A percentile compares a stretch with the other conserved stretches of the same genome.
Conservation (phyloP, 2,113 vertebrate species). For the Lophura nycthemera region DNA sequence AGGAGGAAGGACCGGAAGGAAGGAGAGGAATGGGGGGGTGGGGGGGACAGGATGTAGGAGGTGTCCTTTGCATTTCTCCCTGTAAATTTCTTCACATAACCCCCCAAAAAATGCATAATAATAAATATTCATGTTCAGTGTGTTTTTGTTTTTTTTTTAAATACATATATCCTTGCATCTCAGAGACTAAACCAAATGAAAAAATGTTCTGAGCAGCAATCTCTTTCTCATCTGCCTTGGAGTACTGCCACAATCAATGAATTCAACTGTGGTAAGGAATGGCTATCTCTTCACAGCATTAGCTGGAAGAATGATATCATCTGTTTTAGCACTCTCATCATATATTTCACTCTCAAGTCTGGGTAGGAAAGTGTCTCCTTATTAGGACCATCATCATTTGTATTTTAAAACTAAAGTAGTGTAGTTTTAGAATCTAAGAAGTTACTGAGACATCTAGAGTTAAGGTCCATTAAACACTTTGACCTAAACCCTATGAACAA, state of each 20-base stretch:
- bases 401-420: slow-evolving; percentile 57
- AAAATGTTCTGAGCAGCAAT: not conserved
- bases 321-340: slow-evolving; percentile 28
- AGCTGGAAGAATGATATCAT: not conserved
- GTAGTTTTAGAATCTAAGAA: slow-evolving; percentile 58
- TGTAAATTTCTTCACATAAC: not conserved
- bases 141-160: not conserved
- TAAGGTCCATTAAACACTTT: slow-evolving; percentile 73
- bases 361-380: slow-evolving; percentile 9
- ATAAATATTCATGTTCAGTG: not conserved
- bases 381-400: slow-evolving; percentile 57
- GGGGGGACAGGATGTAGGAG: not conserved
- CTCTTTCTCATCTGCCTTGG: not conserved
- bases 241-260: not conserved
- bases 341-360: slow-evolving; percentile 17
- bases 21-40: too few relatives aligned
- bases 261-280: not conserved
- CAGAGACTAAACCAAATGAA: not conserved
- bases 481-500: slow-evolving; percentile 63
- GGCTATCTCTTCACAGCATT: not conserved
- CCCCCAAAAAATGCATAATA: not conserved
- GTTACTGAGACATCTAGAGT: slow-evolving; percentile 63
- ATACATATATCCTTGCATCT: not conserved
- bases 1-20: too few relatives aligned
- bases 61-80: not conserved